Evolutionary conservation across 2,888 invertebrate species (phyloP), one percentile per base, ranked within the genome.

Genomic region (Lasius fuliginosus): DNA sequence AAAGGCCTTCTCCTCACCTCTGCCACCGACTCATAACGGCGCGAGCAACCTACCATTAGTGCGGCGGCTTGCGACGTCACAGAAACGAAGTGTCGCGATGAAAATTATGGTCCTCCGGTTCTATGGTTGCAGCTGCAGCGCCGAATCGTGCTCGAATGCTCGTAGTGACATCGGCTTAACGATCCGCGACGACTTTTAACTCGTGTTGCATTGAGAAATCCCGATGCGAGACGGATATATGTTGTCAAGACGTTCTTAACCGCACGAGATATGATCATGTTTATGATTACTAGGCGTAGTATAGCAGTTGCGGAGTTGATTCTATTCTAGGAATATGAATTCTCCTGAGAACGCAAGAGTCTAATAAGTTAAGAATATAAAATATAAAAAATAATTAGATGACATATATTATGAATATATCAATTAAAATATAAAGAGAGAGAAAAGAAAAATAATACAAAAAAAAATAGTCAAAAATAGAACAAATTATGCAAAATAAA

Each of bases 91-190:
- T 84, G 81, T 85, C 85, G 76, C 77, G 79, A 87, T 86, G 79
- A 69, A 90, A 89, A 89, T 89, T 86, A 82, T 83, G 85, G 68
- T 53, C 49, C 40, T 75, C 49, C 79, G 69, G n/a, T 53, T 53
- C 53, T n/a, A n/a, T 40, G 49, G 42, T 36, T 53, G 77, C 77
- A 75, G 69, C 75, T 76, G 76, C 68, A 36, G n/a, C 49, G 46
- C 9, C 36, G 64, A 65, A 75, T 85, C 79, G 69, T 33, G 27
- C 27, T 18, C 30, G 79, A 84, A 81, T 75, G 65, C 36, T 18
- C 40, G n/a, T 18, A 76, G 53, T 77, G 67, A 40, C 77, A 42
- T 67, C 53, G 67, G 27, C 58, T 81, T 84, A 79, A 75, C 33
- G 40, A 68, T 68, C n/a, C 58, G 46, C n/a, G 69, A 79, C 12